Base-by-base conservation (phyloP, 2,797 vertebrate genomes). In the Zenarchopterus dispar region DNA sequence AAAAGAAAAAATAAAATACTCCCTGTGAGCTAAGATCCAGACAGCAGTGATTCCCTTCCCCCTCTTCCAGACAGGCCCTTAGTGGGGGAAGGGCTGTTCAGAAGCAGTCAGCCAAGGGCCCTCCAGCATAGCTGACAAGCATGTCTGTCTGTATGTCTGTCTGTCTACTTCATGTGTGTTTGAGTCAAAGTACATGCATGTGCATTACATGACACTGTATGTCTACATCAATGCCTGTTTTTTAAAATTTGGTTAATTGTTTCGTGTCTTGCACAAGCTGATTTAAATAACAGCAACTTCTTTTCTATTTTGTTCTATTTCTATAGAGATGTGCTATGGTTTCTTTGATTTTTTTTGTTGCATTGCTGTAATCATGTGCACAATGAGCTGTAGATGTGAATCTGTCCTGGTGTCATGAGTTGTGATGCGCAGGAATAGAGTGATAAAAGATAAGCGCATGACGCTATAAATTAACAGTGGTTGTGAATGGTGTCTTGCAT, bases 81-180 rank as follows among this genome's bases (percentile, higher is more conserved):
- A 67, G 71, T 84, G 84, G 89, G 92, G 90, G 91, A 88, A 79
- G 90, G 88, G 90, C 77, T 80, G 86, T 50, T 89, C 80, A 77
- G 84, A 69, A 88, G 88, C 84, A 90, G 88, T 86, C 87, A 82
- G 85, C 84, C 85, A 78, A 88, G 71, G 80, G 67, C 88, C 88
- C 88, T 91, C 86, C 86, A 90, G 88, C 88, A 21, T 85, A 61
- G 89, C 86, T 92, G 86, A 90, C 91, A 86, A 88, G 84, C 85
- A 84, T 85, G 83, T 81, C 81, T 90, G 84, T 46, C 45, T 46
- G 45, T 22, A 19, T 84, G 82, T 79, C 77, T 89, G 82, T 83
- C 84, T 88, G 78, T 82, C 75, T 81, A 51, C 39, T 43, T 50
- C 51, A 31, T 76, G 71, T 72, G 60, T 62, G 21, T 69, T 13